A percentile compares a stretch with the other conserved stretches of the same genome.
phyloP scores from a whole-genome alignment of 2,888 invertebrate species.

The Balanococcus diminutus region DNA sequence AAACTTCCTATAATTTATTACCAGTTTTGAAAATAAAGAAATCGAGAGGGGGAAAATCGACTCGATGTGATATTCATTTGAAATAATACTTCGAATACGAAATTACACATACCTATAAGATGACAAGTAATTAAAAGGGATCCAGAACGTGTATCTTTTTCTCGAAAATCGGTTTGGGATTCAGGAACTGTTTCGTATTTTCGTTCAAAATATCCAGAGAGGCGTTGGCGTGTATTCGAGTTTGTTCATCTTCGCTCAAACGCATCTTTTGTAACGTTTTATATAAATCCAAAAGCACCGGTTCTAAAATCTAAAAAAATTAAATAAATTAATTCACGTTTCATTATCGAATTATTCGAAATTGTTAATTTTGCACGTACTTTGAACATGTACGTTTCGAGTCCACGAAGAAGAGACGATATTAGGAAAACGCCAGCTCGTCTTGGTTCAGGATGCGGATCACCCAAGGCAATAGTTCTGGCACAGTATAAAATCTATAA shows the following conservation, averaged over 20 bases:
- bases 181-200: slow-evolving; percentile 57
- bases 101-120: background rate
- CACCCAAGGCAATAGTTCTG: slow-evolving; percentile 71
- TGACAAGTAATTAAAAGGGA: background rate
- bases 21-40: background rate
- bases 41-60: background rate
- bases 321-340: background rate
- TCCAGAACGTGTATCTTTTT: slow-evolving; percentile 66
- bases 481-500: slow-evolving; percentile 70
- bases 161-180: slow-evolving; percentile 65
- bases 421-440: slow-evolving; percentile 81
- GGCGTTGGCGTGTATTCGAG: slow-evolving; percentile 76
- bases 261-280: slow-evolving; percentile 72
- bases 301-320: slow-evolving; percentile 67
- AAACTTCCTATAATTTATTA: slow-evolving; percentile 10
- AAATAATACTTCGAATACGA: too few species aligned
- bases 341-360: background rate
- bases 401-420: slow-evolving; percentile 74
- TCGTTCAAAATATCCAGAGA: slow-evolving; percentile 71
- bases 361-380: too few species aligned
- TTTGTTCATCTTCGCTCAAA: slow-evolving; percentile 70
- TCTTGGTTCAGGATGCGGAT: slow-evolving; percentile 74
- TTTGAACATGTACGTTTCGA: slow-evolving; percentile 71
- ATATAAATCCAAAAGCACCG: slow-evolving; percentile 73
- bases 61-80: background rate